Conservation (phyloP, 2,888 invertebrate genomes). For the Philopedon plagiatum region DNA sequence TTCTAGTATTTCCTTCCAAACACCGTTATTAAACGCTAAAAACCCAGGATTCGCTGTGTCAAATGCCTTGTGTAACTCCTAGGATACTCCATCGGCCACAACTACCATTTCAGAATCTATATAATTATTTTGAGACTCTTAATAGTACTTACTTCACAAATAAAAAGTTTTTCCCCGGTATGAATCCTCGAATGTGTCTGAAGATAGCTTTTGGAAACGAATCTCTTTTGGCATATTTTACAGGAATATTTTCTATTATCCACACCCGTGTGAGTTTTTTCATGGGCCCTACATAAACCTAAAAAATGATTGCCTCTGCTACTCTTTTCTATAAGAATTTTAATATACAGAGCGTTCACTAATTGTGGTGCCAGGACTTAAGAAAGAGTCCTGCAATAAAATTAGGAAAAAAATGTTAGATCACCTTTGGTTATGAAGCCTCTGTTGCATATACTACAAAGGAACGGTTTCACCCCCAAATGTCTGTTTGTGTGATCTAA, state of each 20-base stretch:
- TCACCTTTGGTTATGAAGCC: slow-evolving; percentile 74
- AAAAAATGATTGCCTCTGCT: slow-evolving; percentile 12
- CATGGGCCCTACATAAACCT: slow-evolving; percentile 74
- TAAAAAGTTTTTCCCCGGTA: slow-evolving; percentile 74
- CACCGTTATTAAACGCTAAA: no score
- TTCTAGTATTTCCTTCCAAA: no score
- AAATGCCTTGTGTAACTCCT: no score
- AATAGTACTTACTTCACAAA: slow-evolving; percentile 72
- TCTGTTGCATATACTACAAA: slow-evolving; percentile 73
- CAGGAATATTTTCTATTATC: slow-evolving; percentile 75
- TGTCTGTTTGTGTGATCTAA: slow-evolving; percentile 75
- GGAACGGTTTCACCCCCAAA: slow-evolving; percentile 74
- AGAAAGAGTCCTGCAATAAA: no score
- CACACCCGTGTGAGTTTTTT: slow-evolving; percentile 73
- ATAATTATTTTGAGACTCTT: no score
- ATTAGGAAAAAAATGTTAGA: background rate
- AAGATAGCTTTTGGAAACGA: slow-evolving; percentile 75
- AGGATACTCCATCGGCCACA: no score
- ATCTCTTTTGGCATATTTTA: slow-evolving; percentile 74
- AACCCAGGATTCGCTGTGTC: no score
- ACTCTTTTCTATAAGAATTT: no score
- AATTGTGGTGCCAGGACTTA: no score
- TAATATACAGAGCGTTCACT: no score
- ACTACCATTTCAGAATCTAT: no score
- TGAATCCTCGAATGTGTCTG: slow-evolving; percentile 74